Conservation (phyloP, 2,113 vertebrate genomes). For the Neotoma lepida region DNA sequence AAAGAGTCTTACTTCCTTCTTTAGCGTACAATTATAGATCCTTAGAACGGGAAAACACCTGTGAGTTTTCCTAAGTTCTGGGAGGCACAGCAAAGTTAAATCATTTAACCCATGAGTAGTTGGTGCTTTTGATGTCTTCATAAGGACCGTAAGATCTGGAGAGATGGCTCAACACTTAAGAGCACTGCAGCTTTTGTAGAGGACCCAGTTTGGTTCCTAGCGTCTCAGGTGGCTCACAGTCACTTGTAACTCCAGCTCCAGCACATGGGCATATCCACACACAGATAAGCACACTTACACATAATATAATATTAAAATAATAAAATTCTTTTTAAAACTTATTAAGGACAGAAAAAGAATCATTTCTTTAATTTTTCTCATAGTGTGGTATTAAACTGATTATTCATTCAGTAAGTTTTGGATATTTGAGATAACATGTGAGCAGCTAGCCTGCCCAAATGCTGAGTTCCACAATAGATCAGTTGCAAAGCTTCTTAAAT, state of each 20-base stretch:
- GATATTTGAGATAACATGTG: not conserved
- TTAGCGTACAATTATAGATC: not conserved
- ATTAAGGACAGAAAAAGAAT: not conserved
- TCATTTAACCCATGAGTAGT: not conserved
- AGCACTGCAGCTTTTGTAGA: not conserved
- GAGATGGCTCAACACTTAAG: not conserved
- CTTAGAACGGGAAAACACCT: not conserved
- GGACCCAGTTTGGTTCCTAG: not conserved
- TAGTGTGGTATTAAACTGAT: not conserved
- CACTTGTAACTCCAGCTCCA: not conserved
- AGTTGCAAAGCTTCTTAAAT: not conserved
- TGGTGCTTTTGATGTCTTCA: slow-evolving; percentile 8
- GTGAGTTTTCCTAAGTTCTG: not conserved
- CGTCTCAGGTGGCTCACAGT: not conserved
- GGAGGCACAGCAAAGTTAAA: not conserved
- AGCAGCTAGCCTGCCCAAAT: not conserved
- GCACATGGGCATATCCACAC: too few species aligned
- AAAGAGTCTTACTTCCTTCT: not conserved
- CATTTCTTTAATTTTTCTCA: not conserved
- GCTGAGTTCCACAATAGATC: not conserved
- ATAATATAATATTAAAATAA: not conserved
- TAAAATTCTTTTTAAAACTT: not conserved
- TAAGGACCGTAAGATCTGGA: too few species aligned
- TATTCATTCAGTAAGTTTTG: not conserved
- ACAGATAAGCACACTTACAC: not conserved